Percentiles rank a stretch among this genome's conserved stretches.
Conservation (phyloP, 2,888 invertebrate genomes). For the Phortica magna region DNA sequence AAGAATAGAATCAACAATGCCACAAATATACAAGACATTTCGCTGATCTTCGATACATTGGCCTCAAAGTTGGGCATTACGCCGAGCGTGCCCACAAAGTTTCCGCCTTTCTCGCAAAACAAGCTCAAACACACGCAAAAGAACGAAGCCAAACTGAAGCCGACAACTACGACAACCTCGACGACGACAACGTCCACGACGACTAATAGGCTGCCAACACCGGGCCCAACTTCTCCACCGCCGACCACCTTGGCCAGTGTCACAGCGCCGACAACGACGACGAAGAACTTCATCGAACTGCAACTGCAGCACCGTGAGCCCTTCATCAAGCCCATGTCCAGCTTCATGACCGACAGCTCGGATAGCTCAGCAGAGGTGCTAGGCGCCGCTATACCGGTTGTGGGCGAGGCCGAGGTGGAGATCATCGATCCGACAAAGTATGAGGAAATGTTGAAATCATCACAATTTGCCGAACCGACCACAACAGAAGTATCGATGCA, state of each 20-base stretch:
- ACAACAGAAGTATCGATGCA: conserved; percentile 71
- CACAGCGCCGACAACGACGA: conserved; percentile 23
- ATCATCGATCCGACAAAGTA: conserved; percentile 77
- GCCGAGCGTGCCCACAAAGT: conserved; percentile 72
- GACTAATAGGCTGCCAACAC: conserved; percentile 27
- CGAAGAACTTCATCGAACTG: conserved; percentile 54
- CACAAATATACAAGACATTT: conserved; percentile 81
- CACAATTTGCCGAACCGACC: conserved; percentile 67
- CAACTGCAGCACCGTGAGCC: conserved; percentile 60
- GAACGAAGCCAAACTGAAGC: conserved; percentile 60
- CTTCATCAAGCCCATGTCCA: conserved; percentile 71
- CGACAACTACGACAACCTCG: conserved; percentile 49
- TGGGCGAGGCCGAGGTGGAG: conserved; percentile 78
- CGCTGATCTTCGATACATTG: conserved; percentile 83
- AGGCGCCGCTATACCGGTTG: conserved; percentile 72
- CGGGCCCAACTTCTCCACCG: conserved; percentile 38
- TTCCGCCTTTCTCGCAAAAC: conserved; percentile 76
- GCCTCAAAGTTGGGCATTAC: conserved; percentile 80
- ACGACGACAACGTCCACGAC: too few species aligned
- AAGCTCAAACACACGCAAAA: conserved; percentile 71
- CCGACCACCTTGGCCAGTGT: conserved; percentile 27
- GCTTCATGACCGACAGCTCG: conserved; percentile 66
- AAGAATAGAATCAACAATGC: conserved; percentile 76
- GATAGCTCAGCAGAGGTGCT: conserved; percentile 63
- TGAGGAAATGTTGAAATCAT: conserved; percentile 76